Evolutionary conservation across 2,113 vertebrate genomes (phyloP).

Genomic region (Prietella phreatophila): DNA sequence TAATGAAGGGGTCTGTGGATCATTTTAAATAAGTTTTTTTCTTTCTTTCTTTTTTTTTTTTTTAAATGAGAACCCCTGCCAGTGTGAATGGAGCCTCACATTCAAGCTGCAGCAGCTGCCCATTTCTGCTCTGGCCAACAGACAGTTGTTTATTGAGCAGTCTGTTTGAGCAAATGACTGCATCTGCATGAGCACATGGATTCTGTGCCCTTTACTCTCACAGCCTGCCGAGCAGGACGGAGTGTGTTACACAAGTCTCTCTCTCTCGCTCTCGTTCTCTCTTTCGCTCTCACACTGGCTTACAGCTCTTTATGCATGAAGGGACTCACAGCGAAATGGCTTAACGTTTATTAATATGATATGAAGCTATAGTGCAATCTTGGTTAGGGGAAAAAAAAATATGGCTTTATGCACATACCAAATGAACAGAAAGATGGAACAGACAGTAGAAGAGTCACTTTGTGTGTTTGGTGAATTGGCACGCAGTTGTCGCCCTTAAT

Average conservation of each 20-base stretch:
- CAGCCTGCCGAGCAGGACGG: slow-evolving; percentile 24
- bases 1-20: not conserved
- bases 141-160: slow-evolving; percentile 52
- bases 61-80: not conserved
- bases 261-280: not conserved
- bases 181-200: slow-evolving; percentile 49
- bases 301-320: not conserved
- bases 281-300: not conserved
- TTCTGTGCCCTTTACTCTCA: slow-evolving; percentile 29
- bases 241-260: not conserved
- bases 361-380: not conserved
- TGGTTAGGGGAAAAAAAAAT: not conserved
- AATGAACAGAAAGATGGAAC: not conserved
- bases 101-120: slow-evolving; percentile 34
- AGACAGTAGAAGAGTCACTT: not conserved
- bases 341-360: not conserved
- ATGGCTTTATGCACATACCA: not conserved
- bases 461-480: not conserved
- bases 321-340: not conserved
- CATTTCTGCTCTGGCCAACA: slow-evolving; percentile 30
- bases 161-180: slow-evolving; percentile 48
- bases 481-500: not conserved
- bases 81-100: not conserved
- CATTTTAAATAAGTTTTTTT: not conserved
- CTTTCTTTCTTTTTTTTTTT: too few relatives aligned